Base-by-base conservation (phyloP, 2,797 vertebrate genomes). In the Anisognathus igniventris region DNA sequence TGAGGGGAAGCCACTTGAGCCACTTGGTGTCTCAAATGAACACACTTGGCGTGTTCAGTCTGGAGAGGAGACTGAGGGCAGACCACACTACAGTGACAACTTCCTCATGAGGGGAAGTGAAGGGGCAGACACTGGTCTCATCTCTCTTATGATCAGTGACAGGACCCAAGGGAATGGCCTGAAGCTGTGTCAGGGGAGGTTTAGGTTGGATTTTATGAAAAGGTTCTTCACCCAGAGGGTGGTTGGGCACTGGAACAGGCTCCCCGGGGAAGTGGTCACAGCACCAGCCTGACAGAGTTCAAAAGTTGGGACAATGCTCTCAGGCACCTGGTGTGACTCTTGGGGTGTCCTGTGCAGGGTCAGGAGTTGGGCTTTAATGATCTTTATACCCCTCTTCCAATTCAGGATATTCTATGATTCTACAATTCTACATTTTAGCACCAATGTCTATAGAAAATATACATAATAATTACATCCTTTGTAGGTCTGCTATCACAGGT, bases 41-140 rank as follows among this genome's bases (percentile, higher is more conserved):
- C 30, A 31, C 51, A 21, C 50, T 25, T 39, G 10, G 2, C 27
- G 20, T 23, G 2, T 12, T 58, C 65, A 76, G 30, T 19, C 33
- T 45, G 30, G 39, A 83, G 39, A n/a, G 11, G 28, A 76, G 37
- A 22, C 12, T 37, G 16, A 57, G 17, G 28, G 51, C 30, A 53
- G 12, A 21, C 19, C 51, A 53, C 30, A 23, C 2, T 5, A 7
- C 37, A 31, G n/a, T 8, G 50, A 33, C 6, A 45, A 14, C 10
- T 51, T 57, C 37, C 24, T 40, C 0, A 0, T 31, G 14, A 70
- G 24, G 8, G 44, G 12, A 71, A 45, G 21, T 1, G 8, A 4
- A 50, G 44, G 27, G 4, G 3, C 24, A 45, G 24, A 0, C 8
- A 9, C 2, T 2, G 5, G 13, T 12, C 6, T 37, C 23, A 12